Conservation (phyloP, 2,888 invertebrate genomes). For the Dastarcus helophoroides region DNA sequence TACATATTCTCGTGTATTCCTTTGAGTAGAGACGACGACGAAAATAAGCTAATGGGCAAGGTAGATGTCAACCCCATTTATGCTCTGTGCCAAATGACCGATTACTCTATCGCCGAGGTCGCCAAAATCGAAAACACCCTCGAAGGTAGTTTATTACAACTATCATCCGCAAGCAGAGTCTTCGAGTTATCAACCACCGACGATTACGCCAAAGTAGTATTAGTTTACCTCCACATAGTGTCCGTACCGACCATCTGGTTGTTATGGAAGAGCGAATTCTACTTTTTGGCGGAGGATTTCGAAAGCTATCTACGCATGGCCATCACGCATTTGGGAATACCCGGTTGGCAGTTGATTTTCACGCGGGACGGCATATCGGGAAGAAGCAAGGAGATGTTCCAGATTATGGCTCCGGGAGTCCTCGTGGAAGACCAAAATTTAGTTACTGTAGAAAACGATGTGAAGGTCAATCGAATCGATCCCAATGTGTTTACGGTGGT, state of each 20-base stretch:
- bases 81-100: slow-evolving; percentile 12
- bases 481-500: slow-evolving; percentile 21
- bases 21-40: slow-evolving; percentile 13
- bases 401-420: slow-evolving; percentile 53
- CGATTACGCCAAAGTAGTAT: slow-evolving; percentile 23
- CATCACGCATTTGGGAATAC: slow-evolving; percentile 77
- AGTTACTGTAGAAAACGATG: slow-evolving; percentile 14
- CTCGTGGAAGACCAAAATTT: slow-evolving; percentile 19
- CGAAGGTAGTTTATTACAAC: slow-evolving; percentile 17
- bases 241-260: slow-evolving; percentile 29
- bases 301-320: slow-evolving; percentile 80
- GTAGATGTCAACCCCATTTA: slow-evolving; percentile 27
- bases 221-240: slow-evolving; percentile 26
- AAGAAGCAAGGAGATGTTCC: slow-evolving; percentile 51
- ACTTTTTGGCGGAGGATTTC: slow-evolving; percentile 71
- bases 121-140: slow-evolving; percentile 22
- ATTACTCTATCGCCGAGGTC: slow-evolving; percentile 14
- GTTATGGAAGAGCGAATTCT: slow-evolving; percentile 48
- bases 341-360: slow-evolving; percentile 63
- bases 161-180: slow-evolving; percentile 27
- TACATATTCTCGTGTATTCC: slow-evolving; percentile 45
- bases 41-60: slow-evolving; percentile 19
- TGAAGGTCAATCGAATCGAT: slow-evolving; percentile 21
- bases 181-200: slow-evolving; percentile 24
- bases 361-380: slow-evolving; percentile 24